Conservation (phyloP, 2,888 invertebrate genomes). For the Steinernema carpocapsae region DNA sequence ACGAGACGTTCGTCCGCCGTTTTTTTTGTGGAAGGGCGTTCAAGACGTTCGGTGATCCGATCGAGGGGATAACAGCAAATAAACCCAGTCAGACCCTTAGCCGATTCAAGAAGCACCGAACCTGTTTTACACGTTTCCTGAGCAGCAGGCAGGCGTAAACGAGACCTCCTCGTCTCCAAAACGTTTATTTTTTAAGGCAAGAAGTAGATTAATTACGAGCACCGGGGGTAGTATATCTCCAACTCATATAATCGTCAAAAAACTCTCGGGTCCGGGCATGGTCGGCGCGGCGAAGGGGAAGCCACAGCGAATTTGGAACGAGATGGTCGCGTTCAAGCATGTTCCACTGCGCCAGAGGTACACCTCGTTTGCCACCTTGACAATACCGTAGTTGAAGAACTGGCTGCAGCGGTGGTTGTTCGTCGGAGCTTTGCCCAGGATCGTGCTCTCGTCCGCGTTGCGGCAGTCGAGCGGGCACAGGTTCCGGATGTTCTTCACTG, state of each 20-base stretch:
- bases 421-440: constrained; percentile 26
- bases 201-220: neutral
- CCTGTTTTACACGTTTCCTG: constrained; percentile 23
- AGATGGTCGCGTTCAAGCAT: constrained; percentile 32
- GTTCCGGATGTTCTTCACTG: constrained; percentile 28
- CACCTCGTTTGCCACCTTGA: constrained; percentile 1
- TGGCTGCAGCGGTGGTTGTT: constrained; percentile 35
- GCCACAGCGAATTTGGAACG: constrained; percentile 36
- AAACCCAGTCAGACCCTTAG: neutral
- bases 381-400: constrained; percentile 35
- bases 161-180: neutral
- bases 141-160: neutral
- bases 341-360: constrained; percentile 35
- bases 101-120: neutral
- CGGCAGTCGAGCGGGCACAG: constrained; percentile 24
- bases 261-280: neutral
- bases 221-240: neutral
- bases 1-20: neutral
- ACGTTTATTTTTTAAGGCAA: constrained; percentile 6
- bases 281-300: constrained; percentile 19
- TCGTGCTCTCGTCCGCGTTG: constrained; percentile 15
- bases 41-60: neutral
- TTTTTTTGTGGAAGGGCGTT: constrained; percentile 28
- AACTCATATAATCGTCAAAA: constrained; percentile 25
- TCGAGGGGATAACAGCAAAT: neutral